A percentile compares a stretch with the other conserved stretches of the same genome.
These are phyloP conservation scores for Pogonophryne albipinna DNA, from an alignment of 2,797 vertebrate genomes.

Conservation along the genomic window DNA sequence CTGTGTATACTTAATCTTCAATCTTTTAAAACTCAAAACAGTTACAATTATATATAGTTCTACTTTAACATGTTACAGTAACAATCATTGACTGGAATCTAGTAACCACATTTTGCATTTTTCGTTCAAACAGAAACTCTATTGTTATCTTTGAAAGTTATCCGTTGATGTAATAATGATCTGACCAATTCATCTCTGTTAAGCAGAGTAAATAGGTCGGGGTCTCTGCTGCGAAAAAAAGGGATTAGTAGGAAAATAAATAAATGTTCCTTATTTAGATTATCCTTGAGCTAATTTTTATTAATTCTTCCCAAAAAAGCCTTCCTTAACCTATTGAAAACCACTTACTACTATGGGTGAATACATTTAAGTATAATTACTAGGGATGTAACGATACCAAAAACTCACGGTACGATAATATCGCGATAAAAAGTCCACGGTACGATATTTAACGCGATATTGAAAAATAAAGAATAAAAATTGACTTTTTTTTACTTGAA, in stretches of 20 bases:
- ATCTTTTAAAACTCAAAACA: not conserved
- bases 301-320: not conserved
- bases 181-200: not conserved
- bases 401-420: too few relatives aligned
- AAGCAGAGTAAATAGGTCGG: not conserved
- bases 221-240: not conserved
- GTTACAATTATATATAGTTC: not conserved
- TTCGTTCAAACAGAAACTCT: not conserved
- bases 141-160: constrained; percentile 4
- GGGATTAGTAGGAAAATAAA: not conserved
- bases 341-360: too few relatives aligned
- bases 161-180: constrained; percentile 8
- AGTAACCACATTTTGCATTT: not conserved
- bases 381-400: too few relatives aligned
- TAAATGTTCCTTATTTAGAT: not conserved
- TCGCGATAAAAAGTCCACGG: too few relatives aligned
- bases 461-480: too few relatives aligned
- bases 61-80: not conserved
- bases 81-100: not conserved
- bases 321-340: too few relatives aligned
- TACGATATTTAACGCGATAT: too few relatives aligned
- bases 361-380: too few relatives aligned
- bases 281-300: not conserved
- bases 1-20: too few relatives aligned
- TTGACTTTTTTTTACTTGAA: too few relatives aligned